Base-by-base conservation (phyloP, 2,888 invertebrate species). In the Nezara viridula region DNA sequence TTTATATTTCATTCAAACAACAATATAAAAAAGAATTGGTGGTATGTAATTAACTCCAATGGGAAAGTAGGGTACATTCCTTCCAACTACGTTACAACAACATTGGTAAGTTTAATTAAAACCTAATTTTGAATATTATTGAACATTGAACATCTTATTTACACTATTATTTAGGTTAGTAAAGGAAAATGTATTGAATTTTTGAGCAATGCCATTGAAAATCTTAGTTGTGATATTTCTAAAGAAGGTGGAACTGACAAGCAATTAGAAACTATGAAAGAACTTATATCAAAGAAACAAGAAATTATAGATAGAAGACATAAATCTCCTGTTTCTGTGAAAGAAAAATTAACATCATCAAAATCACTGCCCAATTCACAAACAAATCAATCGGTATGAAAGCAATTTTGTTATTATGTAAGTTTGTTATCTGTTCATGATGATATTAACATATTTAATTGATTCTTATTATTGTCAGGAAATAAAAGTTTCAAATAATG, bases 31-130 rank as follows among this genome's bases (percentile, higher is more conserved):
- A 94, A 95, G 91, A 97, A 97, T 92, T 97, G 97, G 97, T 97
- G 97, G 97, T 96, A 96, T 94, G 97, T 97, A 86, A 95, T 97
- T 91, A 97, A 96, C 93, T 95, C 94, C 92, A 95, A 95, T 92
- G 97, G 97, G 91, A 96, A 96, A 93, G 90, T 97, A 91, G 97
- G 97, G 88, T 97, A 96, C 92, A 96, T 97, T 91, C 97, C 97
- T 90, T 97, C 97, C 88, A 97, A 97, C 94, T 97, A 97, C 93
- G 97, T 97, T 89, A 95, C 96, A 92, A 94, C 95, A 92, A 95
- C 96, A 92, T 96, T 96, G 94, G 97, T 97, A 92, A 93, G 92
- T 91, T 32, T 52, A 12, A 47, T 44, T n/a, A 19, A 1, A 5
- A 10, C 37, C 44, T 44, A 24, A 81, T 77, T 40, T 40, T 37